phyloP scores from a whole-genome alignment of 35 echinoderm and acorn worm species.

The Holothuria glaberrima region DNA sequence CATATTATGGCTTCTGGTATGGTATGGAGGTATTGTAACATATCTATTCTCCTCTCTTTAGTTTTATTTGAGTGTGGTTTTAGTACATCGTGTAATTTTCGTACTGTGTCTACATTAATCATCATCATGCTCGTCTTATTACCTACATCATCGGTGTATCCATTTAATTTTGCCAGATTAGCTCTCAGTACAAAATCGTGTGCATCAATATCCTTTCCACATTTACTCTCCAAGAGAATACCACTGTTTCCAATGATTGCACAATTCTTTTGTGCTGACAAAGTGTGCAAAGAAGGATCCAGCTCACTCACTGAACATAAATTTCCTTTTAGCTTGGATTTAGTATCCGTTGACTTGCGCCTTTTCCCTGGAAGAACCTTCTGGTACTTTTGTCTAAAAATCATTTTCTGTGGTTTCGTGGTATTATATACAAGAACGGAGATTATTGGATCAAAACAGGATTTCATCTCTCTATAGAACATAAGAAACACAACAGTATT shows the following conservation, averaged over 20 bases:
- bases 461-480: conserved; percentile 15
- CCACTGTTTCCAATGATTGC: conserved; percentile 63
- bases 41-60: too few relatives aligned
- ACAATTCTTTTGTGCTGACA: conserved; percentile 16
- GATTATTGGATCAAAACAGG: neutral
- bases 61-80: neutral
- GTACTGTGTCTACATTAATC: conserved; percentile 3
- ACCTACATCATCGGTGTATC: conserved; percentile 47
- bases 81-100: neutral
- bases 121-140: neutral
- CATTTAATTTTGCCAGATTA: conserved; percentile 37
- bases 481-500: neutral
- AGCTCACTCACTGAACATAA: conserved; percentile 1
- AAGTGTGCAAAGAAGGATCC: neutral
- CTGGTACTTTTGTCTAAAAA: conserved; percentile 4
- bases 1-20: conserved; percentile 17
- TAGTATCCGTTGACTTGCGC: neutral
- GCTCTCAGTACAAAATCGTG: conserved; percentile 56
- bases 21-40: neutral
- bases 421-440: conserved; percentile 18
- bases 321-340: neutral
- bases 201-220: conserved; percentile 43
- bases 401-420: conserved; percentile 3
- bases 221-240: conserved; percentile 45
- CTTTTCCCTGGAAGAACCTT: neutral